These are phyloP conservation scores for Tenthredo livida DNA, from an alignment of 2,888 invertebrate species.

Conservation along the genomic window DNA sequence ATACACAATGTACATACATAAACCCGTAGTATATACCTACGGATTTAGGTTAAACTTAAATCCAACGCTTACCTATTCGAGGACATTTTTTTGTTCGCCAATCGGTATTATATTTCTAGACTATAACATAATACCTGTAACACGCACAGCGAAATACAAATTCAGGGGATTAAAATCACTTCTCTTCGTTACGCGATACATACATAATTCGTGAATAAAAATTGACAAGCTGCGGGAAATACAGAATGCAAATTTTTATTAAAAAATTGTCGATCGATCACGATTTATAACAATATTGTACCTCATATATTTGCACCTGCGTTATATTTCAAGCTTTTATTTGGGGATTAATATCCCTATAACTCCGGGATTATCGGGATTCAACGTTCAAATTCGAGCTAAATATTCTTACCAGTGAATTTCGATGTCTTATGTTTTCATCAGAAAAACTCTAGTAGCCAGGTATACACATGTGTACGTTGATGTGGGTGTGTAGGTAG, in stretches of 20 bases:
- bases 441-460: slow-evolving; percentile 15
- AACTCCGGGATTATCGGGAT: neutral
- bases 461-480: too few relatives aligned
- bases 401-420: neutral
- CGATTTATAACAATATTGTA: neutral
- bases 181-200: neutral
- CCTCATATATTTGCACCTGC: neutral
- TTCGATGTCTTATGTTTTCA: slow-evolving; percentile 19
- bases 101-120: neutral
- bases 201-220: too few relatives aligned
- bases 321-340: slow-evolving; percentile 14
- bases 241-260: neutral
- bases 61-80: slow-evolving; percentile 6
- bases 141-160: neutral
- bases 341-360: too few relatives aligned
- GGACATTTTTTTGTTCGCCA: slow-evolving; percentile 30
- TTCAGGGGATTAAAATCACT: slow-evolving; percentile 9
- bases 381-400: neutral
- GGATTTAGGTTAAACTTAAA: slow-evolving; percentile 32
- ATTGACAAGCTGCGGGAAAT: slow-evolving; percentile 7
- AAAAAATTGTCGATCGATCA: neutral
- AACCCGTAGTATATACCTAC: neutral
- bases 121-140: neutral
- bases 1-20: neutral
- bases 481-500: neutral